These are phyloP conservation scores for Standfussiana lucernea DNA, from an alignment of 2,888 invertebrate species.

Conservation along the genomic window DNA sequence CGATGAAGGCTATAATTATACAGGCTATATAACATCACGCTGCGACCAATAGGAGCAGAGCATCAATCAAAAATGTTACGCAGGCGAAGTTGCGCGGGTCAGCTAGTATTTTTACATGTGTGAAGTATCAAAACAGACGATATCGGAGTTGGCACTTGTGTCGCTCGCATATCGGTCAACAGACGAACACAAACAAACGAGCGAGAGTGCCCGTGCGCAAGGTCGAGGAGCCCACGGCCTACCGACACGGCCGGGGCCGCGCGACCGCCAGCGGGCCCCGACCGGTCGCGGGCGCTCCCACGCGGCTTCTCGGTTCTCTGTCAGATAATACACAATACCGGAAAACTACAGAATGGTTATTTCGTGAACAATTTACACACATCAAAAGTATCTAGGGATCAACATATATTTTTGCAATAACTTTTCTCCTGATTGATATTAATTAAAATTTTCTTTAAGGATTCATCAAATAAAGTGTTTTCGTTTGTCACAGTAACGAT, in stretches of 20 bases:
- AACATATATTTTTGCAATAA: no score
- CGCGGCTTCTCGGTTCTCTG: conserved; percentile 21
- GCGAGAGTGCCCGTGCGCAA: conserved; percentile 65
- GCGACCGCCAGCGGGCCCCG: background rate
- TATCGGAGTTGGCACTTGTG: conserved; percentile 43
- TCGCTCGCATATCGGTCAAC: conserved; percentile 50
- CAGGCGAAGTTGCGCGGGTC: no score
- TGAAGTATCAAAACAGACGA: conserved; percentile 24
- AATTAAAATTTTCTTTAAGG: no score
- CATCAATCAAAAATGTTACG: no score
- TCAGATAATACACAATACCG: conserved; percentile 13
- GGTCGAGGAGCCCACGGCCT: conserved; percentile 53
- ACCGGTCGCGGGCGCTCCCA: conserved; percentile 40
- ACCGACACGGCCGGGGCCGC: background rate
- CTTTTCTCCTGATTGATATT: no score
- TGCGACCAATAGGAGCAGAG: no score
- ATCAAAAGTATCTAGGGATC: no score
- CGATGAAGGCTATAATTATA: no score
- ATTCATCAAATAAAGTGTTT: no score
- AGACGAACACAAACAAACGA: conserved; percentile 53
- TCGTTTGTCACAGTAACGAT: no score
- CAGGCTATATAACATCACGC: no score
- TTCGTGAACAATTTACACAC: conserved; percentile 16
- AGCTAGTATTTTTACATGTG: no score
- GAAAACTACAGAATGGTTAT: conserved; percentile 13